These are phyloP conservation scores for Vimba vimba DNA, from an alignment of 2,113 vertebrate species.

Conservation along the genomic window DNA sequence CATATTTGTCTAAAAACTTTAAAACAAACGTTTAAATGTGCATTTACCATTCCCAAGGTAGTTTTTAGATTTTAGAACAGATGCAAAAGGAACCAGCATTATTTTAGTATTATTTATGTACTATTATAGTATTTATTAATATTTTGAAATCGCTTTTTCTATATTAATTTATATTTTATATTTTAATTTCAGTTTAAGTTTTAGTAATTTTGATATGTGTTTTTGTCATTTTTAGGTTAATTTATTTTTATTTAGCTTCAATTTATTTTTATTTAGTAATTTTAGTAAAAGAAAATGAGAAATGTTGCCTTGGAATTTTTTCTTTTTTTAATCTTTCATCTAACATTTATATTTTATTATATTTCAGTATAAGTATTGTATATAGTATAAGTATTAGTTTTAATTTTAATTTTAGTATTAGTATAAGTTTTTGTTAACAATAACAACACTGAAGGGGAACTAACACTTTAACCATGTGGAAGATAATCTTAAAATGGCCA, in stretches of 20 bases:
- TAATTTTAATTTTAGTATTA: too few species aligned
- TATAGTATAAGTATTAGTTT: too few species aligned
- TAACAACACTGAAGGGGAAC: background rate
- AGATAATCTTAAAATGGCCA: background rate
- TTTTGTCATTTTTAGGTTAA: background rate
- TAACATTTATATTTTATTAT: background rate
- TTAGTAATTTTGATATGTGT: background rate
- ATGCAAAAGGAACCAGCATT: background rate
- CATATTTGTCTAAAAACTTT: background rate
- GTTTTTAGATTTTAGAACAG: background rate
- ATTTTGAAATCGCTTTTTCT: background rate
- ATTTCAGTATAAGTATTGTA: background rate
- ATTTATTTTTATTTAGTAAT: background rate
- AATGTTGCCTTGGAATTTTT: background rate
- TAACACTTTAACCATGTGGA: background rate
- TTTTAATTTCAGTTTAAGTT: background rate
- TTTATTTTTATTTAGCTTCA: too few species aligned
- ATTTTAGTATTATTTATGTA: background rate
- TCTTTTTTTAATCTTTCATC: background rate
- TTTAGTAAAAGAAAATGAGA: background rate
- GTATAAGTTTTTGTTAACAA: background rate
- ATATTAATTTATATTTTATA: background rate
- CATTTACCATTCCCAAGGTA: background rate
- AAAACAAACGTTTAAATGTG: background rate
- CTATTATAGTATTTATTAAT: background rate